Evolutionary conservation across 2,888 invertebrate genomes (phyloP), one percentile per base, ranked within the genome.

Genomic region (Dynastes hyllus): DNA sequence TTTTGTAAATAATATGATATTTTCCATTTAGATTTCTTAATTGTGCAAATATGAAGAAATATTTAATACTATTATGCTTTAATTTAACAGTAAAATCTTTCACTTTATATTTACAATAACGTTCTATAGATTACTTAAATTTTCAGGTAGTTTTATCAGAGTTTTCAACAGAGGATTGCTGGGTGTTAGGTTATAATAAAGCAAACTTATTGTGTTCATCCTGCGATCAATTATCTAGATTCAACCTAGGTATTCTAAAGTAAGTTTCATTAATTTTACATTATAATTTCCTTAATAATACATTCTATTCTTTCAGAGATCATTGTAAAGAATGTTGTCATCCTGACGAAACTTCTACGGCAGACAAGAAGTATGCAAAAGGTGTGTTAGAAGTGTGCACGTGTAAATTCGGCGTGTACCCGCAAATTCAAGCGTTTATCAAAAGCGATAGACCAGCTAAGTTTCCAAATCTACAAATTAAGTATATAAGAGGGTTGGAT

Each of bases 361-460:
- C 92, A 77, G 89, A 88, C 29, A 95, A 95, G 90, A 94, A 94
- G 79, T 99, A 97, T 88, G 95, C 98, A 0, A 95, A 94, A 87
- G 99, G 98, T 0, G 93, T 97, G 79, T 90, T 99, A 61, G 97
- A 98, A 92, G 98, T 99, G 5, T 99, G 99, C 88, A 98, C 98
- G 73, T 99, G 99, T 90, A 99, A 99, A 91, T 97, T 99, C 91
- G 97, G 97, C 79, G 95, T 97, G 6, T 99, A 97, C 92, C 98
- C 99, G 58, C 98, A 99, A 91, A 97, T 98, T 85, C 97, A 98
- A 91, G 99, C 99, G 22, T 99, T 99, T 88, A 95, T 98, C 73
- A 98, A 97, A 88, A 96, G 98, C 88, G 96, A 97, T 83, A 91
- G 95, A 84, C 97, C 97, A 6, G 92, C 93, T 2, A 95, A 97